Conservation (phyloP, 1,140 invertebrate species). For the Drosophila subobscura region DNA sequence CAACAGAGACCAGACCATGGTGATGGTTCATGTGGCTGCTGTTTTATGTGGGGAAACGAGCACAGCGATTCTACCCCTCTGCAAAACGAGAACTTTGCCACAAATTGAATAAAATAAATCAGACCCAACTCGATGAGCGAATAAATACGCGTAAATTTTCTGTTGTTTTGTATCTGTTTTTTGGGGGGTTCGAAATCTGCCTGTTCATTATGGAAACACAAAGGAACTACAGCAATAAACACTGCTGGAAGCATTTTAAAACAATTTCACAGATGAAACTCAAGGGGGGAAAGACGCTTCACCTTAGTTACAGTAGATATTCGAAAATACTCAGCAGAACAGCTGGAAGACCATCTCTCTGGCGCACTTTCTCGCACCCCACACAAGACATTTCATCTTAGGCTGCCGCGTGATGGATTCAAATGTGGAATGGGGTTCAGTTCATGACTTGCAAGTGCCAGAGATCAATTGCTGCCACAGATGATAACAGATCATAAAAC, state of each 20-base stretch:
- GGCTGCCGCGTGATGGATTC: constrained; percentile 13
- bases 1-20: constrained; percentile 43
- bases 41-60: constrained; percentile 36
- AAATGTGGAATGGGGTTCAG: constrained; percentile 9
- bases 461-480: constrained; percentile 63
- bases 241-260: constrained; percentile 38
- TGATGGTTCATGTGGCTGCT: constrained; percentile 26
- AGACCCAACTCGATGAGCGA: constrained; percentile 53
- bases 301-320: constrained; percentile 4
- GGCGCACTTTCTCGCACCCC: constrained; percentile 10
- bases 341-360: constrained; percentile 4
- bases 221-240: constrained; percentile 29
- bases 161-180: constrained; percentile 14
- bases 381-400: no score
- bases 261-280: constrained; percentile 35
- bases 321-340: not conserved
- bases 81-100: constrained; percentile 27
- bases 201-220: constrained; percentile 29
- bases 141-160: constrained; percentile 36
- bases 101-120: constrained; percentile 63
- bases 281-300: constrained; percentile 15
- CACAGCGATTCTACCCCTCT: constrained; percentile 32
- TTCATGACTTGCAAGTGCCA: constrained; percentile 43
- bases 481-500: constrained; percentile 55
- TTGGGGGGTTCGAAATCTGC: constrained; percentile 23